Percentiles rank a stretch among this genome's conserved stretches.
Evolutionary conservation across 1,140 invertebrate genomes (phyloP).

Genomic region (Macrostomum lignano): DNA sequence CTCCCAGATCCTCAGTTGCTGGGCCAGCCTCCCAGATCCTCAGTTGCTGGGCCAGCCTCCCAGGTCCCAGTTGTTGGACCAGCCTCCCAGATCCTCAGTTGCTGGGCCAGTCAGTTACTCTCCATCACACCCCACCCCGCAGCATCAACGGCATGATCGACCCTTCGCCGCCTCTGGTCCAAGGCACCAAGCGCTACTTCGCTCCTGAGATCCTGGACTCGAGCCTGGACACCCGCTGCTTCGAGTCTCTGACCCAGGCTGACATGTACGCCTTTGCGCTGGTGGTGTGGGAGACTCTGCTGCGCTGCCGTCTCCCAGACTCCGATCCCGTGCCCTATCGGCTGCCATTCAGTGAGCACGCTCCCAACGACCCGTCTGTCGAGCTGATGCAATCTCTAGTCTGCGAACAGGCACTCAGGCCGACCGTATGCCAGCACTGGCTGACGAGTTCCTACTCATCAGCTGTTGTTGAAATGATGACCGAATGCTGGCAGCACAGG

Average conservation of each 20-base stretch:
- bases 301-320: conserved; percentile 15
- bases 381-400: background rate
- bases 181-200: conserved; percentile 84
- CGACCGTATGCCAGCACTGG: too few species aligned
- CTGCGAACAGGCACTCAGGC: too few species aligned
- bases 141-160: conserved; percentile 51
- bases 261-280: conserved; percentile 80
- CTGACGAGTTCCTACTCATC: too few species aligned
- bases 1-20: too few species aligned
- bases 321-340: background rate
- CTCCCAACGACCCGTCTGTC: background rate
- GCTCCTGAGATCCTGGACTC: conserved; percentile 49
- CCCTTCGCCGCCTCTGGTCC: too few species aligned
- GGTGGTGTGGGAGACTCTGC: conserved; percentile 62
- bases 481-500: too few species aligned
- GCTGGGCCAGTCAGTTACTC: background rate
- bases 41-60: too few species aligned
- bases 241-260: conserved; percentile 71
- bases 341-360: background rate
- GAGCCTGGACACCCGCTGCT: conserved; percentile 58
- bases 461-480: too few species aligned
- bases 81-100: conserved; percentile 7
- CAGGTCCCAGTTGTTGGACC: too few species aligned
- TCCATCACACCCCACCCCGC: conserved; percentile 24
- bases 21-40: too few species aligned